phyloP scores from a whole-genome alignment of 2,797 vertebrate genomes.

The Pseudotriccus pelzelni region DNA sequence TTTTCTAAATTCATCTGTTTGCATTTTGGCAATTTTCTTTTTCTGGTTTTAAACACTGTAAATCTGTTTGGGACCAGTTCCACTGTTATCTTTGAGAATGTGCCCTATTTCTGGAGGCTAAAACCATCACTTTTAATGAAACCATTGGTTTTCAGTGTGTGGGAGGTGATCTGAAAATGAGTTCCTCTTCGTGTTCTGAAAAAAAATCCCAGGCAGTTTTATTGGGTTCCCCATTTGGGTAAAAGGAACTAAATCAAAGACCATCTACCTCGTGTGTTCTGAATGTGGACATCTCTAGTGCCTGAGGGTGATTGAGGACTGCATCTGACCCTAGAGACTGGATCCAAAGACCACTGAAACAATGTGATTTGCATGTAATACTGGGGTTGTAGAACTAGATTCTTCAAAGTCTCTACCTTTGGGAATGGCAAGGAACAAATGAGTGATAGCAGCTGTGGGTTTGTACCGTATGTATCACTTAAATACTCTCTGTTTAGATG shows the following conservation, averaged over 20 bases:
- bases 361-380: neutral
- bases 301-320: neutral
- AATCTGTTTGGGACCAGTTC: neutral
- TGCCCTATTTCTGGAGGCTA: slow-evolving; percentile 7
- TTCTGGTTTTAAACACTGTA: neutral
- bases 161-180: neutral
- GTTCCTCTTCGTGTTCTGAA: neutral
- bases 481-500: neutral
- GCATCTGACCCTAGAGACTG: neutral
- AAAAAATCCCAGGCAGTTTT: neutral
- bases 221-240: neutral
- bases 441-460: neutral
- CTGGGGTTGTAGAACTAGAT: neutral
- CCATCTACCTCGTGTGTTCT: neutral
- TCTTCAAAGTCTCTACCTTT: neutral
- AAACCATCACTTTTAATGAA: neutral
- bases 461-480: neutral
- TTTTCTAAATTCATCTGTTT: neutral
- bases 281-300: neutral
- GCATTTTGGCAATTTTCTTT: neutral
- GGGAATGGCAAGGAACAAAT: neutral
- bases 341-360: neutral
- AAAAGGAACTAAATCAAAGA: neutral
- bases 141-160: neutral
- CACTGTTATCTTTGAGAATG: neutral